Conservation (phyloP, 2,113 vertebrate genomes). For the Apteryx mantelli region DNA sequence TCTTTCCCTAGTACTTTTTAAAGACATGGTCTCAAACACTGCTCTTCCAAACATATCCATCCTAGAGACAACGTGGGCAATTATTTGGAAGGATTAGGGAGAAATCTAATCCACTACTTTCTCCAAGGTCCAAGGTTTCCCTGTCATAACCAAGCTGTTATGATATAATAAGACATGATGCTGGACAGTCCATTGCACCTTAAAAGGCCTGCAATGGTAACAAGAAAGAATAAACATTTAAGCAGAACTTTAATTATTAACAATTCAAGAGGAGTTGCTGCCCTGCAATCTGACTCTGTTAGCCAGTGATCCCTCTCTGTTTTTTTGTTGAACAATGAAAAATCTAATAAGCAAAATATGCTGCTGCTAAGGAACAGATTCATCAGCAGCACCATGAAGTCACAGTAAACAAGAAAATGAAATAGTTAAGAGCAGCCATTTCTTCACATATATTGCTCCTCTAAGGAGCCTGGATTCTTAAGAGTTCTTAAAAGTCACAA, state of each 20-base stretch:
- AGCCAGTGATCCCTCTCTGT: neutral
- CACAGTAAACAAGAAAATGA: neutral
- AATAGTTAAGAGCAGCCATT: neutral
- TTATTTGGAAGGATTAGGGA: neutral
- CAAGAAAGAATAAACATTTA: accelerated
- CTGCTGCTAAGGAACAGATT: conserved; percentile 12
- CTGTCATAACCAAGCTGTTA: neutral
- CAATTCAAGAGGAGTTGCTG: neutral
- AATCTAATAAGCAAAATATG: neutral
- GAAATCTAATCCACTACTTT: neutral
- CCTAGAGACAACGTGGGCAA: neutral
- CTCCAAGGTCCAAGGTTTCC: neutral
- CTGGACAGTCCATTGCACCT: neutral
- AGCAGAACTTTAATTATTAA: neutral
- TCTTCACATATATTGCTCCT: neutral
- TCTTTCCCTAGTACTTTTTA: neutral
- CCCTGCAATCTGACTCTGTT: neutral
- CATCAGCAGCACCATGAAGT: neutral
- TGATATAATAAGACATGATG: neutral
- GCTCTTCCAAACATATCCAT: neutral
- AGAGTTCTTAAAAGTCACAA: neutral
- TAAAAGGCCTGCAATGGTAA: neutral
- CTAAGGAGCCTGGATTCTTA: neutral
- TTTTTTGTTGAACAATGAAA: neutral
- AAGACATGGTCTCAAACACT: neutral